Base-by-base conservation (phyloP, 2,888 invertebrate species). In the Ichneumoninae sp. region DNA sequence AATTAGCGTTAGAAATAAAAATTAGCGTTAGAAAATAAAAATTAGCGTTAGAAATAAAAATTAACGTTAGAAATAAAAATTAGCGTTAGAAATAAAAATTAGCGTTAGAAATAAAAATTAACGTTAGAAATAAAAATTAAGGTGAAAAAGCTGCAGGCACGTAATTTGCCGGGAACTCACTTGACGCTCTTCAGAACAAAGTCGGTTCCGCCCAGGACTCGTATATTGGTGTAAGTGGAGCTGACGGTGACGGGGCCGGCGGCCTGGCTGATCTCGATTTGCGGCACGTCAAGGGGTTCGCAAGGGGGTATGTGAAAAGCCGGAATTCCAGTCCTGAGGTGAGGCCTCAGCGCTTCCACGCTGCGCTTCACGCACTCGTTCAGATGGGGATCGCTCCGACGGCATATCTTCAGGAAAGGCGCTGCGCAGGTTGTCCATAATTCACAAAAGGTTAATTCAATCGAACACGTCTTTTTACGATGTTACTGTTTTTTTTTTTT, bases 221-320 rank as follows among this genome's bases (percentile, higher is more conserved):
- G 95, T 73, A 96, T 95, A 85, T 97, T 95, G 83, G 94, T 96
- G 85, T 96, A 95, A 0, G 95, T 95, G 0, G 97, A 96, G 87
- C 96, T 96, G 19, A 97, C 91, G 83, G 95, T 95, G 30, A 97
- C 95, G n/a, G 96, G 95, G 0, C 96, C 96, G 7, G 96, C 95
- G 0, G 96, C 95, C 88, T 97, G 95, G 91, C 96, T 96, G 86
- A 97, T 95, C 88, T 95, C 95, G 83, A 97, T 94, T 75, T 96
- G 95, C 0, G 97, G 96, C 16, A 97, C 94, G 10, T 92, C 94
- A 86, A 97, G 95, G 0, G 97, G 97, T 85, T 97, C 97, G 85
- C 96, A 94, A 0, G 96, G 94, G 0, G 97, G 97, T 66, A 97
- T 95, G 19, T 95, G 94, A 0, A 97, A 93, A 89, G 96, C 96